phyloP scores from a whole-genome alignment of 2,113 vertebrate genomes.

The Semnopithecus entellus region DNA sequence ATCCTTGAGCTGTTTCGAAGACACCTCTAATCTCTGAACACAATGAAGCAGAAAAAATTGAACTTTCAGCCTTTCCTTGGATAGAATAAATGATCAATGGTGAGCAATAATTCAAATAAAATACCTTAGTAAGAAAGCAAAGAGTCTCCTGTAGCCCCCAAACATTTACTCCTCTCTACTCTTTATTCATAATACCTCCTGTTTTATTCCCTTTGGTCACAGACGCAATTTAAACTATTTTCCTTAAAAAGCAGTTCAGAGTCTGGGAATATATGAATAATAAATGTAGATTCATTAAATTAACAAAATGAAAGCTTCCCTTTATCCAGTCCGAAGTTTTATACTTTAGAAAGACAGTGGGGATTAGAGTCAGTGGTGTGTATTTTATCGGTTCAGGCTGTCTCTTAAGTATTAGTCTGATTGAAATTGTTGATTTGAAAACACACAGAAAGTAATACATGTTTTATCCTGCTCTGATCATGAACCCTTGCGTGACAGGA shows the following conservation, averaged over 20 bases:
- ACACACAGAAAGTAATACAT: background rate
- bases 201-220: background rate
- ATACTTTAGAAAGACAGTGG: background rate
- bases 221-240: background rate
- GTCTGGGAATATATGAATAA: background rate
- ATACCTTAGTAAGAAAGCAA: background rate
- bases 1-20: background rate
- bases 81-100: background rate
- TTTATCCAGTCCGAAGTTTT: background rate
- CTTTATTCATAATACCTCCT: background rate
- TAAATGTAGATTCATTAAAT: background rate
- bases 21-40: background rate
- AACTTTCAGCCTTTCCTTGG: background rate
- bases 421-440: background rate
- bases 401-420: background rate
- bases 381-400: background rate
- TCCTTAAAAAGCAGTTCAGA: background rate
- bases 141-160: background rate
- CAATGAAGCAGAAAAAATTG: background rate
- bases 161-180: background rate
- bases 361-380: background rate
- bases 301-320: background rate
- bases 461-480: background rate
- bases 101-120: background rate
- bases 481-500: background rate